Evolutionary conservation across 2,888 invertebrate species (phyloP).

Genomic region (Glaucopsyche alexis): DNA sequence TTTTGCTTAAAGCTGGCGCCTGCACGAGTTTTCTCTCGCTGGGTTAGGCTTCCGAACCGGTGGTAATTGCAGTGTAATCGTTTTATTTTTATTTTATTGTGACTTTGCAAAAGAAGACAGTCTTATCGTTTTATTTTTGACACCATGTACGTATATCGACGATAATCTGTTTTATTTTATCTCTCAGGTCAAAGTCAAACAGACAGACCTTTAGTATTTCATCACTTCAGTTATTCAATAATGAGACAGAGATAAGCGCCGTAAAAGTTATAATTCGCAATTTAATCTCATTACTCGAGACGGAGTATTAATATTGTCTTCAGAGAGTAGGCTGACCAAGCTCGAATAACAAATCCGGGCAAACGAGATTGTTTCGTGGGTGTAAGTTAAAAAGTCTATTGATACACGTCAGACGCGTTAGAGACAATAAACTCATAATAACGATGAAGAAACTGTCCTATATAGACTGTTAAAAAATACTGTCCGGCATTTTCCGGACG

Average conservation of each 20-base stretch:
- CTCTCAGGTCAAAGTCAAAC: neutral
- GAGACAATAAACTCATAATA: no score
- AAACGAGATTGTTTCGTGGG: no score
- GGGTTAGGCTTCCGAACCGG: no score
- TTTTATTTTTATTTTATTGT: no score
- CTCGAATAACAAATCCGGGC: neutral
- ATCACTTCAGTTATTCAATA: neutral
- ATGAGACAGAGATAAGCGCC: neutral
- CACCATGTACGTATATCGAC: neutral
- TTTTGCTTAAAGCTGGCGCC: no score
- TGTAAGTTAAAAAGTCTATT: no score
- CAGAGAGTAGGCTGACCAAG: neutral
- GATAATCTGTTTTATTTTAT: neutral
- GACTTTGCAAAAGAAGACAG: no score
- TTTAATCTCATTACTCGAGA: slow-evolving; percentile 10
- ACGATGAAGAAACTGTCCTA: no score
- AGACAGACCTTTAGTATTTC: neutral
- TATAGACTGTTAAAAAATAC: no score
- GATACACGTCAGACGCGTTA: no score
- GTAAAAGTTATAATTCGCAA: slow-evolving; percentile 12
- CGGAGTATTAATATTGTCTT: neutral
- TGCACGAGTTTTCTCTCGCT: no score
- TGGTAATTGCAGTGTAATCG: no score
- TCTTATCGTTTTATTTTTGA: neutral
- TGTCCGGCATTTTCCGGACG: neutral